These are phyloP conservation scores for Adelognathus sp. DNA, from an alignment of 2,888 invertebrate species.

Conservation along the genomic window DNA sequence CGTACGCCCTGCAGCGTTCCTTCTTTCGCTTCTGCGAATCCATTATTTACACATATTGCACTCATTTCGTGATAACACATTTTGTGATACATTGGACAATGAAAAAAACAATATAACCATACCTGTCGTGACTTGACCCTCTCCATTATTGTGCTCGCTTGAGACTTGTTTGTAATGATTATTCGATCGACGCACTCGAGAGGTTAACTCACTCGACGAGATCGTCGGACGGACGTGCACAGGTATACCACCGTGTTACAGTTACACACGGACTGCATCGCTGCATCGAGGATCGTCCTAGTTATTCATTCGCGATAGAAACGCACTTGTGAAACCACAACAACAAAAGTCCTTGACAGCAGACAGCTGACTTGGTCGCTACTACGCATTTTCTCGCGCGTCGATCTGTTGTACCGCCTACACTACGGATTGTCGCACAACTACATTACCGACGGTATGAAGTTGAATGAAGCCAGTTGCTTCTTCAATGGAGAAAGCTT, in stretches of 20 bases:
- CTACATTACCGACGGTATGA: no score
- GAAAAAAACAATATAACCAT: background rate
- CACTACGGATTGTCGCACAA: background rate
- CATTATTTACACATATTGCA: no score
- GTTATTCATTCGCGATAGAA: no score
- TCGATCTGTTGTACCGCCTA: no score
- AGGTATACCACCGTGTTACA: no score
- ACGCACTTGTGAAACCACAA: no score
- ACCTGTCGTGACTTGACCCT: slow-evolving; percentile 41
- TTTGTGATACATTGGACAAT: background rate
- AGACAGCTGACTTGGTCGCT: background rate
- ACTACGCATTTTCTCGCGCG: background rate
- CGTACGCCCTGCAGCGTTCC: slow-evolving; percentile 69
- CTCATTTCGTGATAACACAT: background rate
- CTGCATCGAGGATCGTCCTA: no score
- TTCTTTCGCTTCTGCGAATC: slow-evolving; percentile 72
- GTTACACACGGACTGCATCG: background rate
- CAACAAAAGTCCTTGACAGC: no score
- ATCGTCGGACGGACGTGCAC: background rate
- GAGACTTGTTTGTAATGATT: background rate
- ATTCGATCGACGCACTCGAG: background rate
- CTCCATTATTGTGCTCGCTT: slow-evolving; percentile 20
- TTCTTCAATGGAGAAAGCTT: no score
- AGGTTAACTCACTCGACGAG: background rate
- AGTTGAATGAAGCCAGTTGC: no score